Evolutionary conservation across 2,888 invertebrate genomes (phyloP), one percentile per base, ranked within the genome.

Genomic region (Adineta ricciae): DNA sequence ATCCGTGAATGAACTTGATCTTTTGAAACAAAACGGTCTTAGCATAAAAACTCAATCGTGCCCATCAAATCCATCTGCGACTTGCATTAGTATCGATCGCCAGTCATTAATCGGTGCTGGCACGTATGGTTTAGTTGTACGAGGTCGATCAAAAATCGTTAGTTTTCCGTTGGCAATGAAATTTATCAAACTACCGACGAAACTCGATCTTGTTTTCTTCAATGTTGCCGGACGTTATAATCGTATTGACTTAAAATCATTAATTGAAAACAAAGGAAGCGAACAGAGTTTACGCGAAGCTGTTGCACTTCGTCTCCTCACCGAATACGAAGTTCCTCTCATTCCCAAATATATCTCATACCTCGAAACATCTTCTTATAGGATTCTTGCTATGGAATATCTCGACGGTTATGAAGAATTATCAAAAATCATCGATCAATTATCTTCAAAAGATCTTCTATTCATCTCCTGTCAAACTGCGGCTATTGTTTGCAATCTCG

Each of bases 261-360:
- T 78, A 16, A 41, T 36, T 4, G 41, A 38, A 21, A 78, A 78
- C 38, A 21, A 41, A 11, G 73, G 36, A 21, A 24, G 19, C 2
- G 24, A 78, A 78, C 19, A 19, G 41, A n/a, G 73, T 78, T 78
- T 78, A 78, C 73, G 73, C 41, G 73, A 78, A 78, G 73, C 73
- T 24, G 41, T 78, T 19, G 73, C 73, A 38, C 41, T 78, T 8
- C 73, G 41, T 36, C 36, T 78, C 11, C 11, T 78, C 38, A 78
- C 21, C 24, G 73, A 78, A 78, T 36, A 36, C 41, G 41, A 78
- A 38, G 11, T 78, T 4, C 73, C 36, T 24, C 41, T 41, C 5
- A n/a, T 78, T 32, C 73, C 73, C 21, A 78, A 78, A 78, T 78
- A 78, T 78, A 24, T 78, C 38, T 8, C 73, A 21, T 78, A 78